Evolutionary conservation across 2,797 vertebrate genomes (phyloP).

Genomic region (Coracias cyanogaster): DNA sequence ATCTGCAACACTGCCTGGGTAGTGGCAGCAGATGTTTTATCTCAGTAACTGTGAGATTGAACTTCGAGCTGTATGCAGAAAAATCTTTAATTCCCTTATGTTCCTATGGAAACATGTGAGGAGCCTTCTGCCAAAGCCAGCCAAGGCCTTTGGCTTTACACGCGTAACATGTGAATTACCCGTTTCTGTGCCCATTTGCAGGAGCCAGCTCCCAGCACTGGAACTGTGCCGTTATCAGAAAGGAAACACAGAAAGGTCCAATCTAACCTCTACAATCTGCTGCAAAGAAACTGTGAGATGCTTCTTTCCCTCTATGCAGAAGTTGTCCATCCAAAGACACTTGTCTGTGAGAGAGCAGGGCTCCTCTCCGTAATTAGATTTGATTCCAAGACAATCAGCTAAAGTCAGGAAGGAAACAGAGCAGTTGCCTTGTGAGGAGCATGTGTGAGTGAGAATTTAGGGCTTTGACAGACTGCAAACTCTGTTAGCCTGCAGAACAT

Average conservation of each 20-base stretch:
- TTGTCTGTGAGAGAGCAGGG: background rate
- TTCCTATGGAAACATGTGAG: constrained; percentile 51
- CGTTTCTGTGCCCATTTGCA: background rate
- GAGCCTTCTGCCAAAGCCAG: background rate
- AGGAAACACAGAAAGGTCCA: background rate
- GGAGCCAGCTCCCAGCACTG: constrained; percentile 1
- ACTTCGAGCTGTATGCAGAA: background rate
- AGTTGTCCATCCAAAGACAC: background rate
- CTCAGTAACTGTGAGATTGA: constrained; percentile 35
- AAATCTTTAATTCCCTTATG: constrained; percentile 43
- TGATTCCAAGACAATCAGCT: background rate
- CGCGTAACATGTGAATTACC: background rate
- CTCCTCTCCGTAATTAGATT: background rate
- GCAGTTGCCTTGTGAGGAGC: background rate
- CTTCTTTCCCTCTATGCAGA: background rate
- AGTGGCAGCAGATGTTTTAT: constrained; percentile 38
- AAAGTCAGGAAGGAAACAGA: background rate
- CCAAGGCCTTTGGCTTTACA: constrained; percentile 15
- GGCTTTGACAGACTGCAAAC: background rate
- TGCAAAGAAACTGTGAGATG: background rate
- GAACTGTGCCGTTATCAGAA: background rate
- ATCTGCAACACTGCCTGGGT: background rate
- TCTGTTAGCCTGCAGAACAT: background rate
- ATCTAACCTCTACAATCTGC: constrained; percentile 20
- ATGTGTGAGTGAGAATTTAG: background rate